phyloP scores from a whole-genome alignment of 1,140 invertebrate species.

The Polyergus mexicanus region DNA sequence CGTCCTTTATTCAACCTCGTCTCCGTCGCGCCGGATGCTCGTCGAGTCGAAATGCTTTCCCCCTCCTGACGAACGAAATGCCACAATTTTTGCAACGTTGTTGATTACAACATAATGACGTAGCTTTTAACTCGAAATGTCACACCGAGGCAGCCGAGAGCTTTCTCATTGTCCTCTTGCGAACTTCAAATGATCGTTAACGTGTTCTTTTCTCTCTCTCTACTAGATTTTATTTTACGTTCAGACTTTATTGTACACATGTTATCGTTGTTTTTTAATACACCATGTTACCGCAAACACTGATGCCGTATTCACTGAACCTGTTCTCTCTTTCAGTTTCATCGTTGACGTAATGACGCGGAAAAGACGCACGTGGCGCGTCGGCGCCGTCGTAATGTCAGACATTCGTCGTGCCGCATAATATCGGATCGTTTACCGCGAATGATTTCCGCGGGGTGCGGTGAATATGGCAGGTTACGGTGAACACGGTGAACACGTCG shows the following conservation, averaged over 20 bases:
- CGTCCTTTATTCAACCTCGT: conserved; percentile 1
- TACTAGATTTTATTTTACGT: conserved; percentile 33
- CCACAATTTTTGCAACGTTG: conserved; percentile 1
- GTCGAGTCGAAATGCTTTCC: background rate
- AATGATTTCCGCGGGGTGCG: background rate
- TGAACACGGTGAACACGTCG: conserved; percentile 64
- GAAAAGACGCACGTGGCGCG: conserved; percentile 42
- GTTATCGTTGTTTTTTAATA: conserved; percentile 79
- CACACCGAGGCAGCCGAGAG: conserved; percentile 79
- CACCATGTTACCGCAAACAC: conserved; percentile 79
- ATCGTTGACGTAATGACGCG: conserved; percentile 60
- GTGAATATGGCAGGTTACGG: conserved; percentile 79
- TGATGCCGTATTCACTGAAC: conserved; percentile 84
- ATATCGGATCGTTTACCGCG: conserved; percentile 17
- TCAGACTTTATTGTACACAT: conserved; percentile 77
- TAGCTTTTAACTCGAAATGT: conserved; percentile 61
- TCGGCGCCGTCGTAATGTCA: conserved; percentile 32
- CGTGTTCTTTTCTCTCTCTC: conserved; percentile 36
- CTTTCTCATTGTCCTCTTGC: conserved; percentile 39
- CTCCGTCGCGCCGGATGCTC: conserved; percentile 41
- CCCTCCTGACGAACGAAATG: too few relatives aligned
- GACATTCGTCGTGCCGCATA: background rate
- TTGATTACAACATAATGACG: background rate
- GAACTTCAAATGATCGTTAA: conserved; percentile 59
- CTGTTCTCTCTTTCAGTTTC: conserved; percentile 67